Conservation (phyloP, 1,140 invertebrate species). For the Odontomachus brunneus region DNA sequence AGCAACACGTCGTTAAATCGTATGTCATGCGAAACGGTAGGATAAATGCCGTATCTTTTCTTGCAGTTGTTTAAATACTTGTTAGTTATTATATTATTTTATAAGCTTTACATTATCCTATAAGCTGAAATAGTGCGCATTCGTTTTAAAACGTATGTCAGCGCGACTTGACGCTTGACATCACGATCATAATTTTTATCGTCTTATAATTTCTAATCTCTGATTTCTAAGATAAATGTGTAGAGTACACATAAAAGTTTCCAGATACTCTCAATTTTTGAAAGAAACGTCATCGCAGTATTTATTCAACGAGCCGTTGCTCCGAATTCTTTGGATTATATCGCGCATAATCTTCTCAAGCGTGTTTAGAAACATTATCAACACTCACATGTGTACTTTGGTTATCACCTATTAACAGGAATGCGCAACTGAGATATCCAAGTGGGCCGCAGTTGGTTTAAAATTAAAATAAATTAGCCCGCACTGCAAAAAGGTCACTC, state of each 20-base stretch:
- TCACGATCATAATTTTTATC: too few species aligned
- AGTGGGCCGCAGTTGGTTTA: not conserved
- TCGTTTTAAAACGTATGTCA: not conserved
- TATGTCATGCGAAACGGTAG: not conserved
- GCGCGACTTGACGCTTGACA: not conserved
- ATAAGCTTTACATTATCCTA: too few species aligned
- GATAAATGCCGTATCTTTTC: not conserved
- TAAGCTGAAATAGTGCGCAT: not conserved
- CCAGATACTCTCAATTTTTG: not conserved
- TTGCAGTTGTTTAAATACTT: not conserved
- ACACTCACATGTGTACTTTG: constrained; percentile 26
- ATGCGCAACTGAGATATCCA: constrained; percentile 39
- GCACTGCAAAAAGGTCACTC: not conserved
- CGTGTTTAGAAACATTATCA: constrained; percentile 1
- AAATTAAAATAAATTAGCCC: constrained; percentile 1
- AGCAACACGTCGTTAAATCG: constrained; percentile 6
- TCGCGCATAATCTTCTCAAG: constrained; percentile 1
- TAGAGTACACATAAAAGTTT: not conserved
- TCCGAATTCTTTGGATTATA: constrained; percentile 17
- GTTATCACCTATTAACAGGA: constrained; percentile 56
- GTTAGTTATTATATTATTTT: not conserved
- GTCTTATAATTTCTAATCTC: too few species aligned
- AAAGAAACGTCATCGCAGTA: not conserved
- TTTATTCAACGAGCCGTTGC: not conserved
- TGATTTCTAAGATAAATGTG: not conserved